Evolutionary conservation across 2,888 invertebrate species (phyloP).

Genomic region (Hybos culiciformis): DNA sequence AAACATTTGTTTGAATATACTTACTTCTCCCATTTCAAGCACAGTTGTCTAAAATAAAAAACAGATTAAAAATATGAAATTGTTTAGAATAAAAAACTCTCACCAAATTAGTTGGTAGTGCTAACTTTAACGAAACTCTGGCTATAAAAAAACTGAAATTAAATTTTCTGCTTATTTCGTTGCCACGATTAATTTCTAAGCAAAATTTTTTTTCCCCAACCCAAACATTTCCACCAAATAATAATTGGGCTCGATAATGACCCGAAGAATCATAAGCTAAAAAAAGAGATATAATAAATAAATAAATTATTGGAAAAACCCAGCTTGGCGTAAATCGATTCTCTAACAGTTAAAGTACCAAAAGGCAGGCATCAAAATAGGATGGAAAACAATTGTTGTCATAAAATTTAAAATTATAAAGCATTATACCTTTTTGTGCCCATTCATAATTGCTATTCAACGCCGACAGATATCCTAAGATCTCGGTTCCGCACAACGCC

Average conservation of each 20-base stretch:
- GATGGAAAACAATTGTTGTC: background rate
- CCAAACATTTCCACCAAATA: slow-evolving; percentile 74
- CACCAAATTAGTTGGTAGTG: slow-evolving; percentile 24
- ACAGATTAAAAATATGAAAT: background rate
- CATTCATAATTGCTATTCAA: slow-evolving; percentile 48
- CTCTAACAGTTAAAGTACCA: background rate
- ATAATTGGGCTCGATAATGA: slow-evolving; percentile 58
- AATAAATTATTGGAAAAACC: background rate
- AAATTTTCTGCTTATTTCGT: slow-evolving; percentile 25
- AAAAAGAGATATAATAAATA: background rate
- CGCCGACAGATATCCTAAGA: slow-evolving; percentile 43
- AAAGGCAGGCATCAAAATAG: too few relatives aligned
- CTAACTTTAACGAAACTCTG: slow-evolving; percentile 22
- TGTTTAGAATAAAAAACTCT: slow-evolving; percentile 8
- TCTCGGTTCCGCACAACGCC: slow-evolving; percentile 41
- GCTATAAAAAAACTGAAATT: slow-evolving; percentile 31
- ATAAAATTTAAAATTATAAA: slow-evolving; percentile 5
- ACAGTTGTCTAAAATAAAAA: slow-evolving; percentile 42
- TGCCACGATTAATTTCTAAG: slow-evolving; percentile 39
- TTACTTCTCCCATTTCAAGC: slow-evolving; percentile 57
- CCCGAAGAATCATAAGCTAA: slow-evolving; percentile 69
- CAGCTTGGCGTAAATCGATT: background rate
- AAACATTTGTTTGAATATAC: too few relatives aligned
- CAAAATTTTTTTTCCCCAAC: slow-evolving; percentile 60
- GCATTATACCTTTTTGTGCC: slow-evolving; percentile 63